Conservation (phyloP, 2,113 vertebrate genomes). For the Shinisaurus crocodilurus region DNA sequence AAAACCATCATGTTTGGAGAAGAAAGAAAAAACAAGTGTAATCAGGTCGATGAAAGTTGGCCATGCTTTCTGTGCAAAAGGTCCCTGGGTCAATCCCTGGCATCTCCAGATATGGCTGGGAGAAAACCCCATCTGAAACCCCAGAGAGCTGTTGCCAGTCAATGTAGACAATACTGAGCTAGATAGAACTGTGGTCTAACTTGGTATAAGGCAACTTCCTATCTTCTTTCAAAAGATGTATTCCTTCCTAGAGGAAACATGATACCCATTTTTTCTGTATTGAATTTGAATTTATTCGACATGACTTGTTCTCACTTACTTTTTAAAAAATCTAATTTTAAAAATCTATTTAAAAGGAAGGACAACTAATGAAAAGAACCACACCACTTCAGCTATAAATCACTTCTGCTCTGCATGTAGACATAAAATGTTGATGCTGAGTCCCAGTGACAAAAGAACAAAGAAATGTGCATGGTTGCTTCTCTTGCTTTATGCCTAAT, state of each 20-base stretch:
- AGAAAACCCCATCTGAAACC: no score
- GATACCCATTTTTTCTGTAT: background rate
- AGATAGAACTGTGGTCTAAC: background rate
- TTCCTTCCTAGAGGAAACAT: background rate
- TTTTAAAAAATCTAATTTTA: background rate
- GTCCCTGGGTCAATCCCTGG: no score
- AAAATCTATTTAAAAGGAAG: background rate
- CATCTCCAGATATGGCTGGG: no score
- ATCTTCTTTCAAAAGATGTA: no score
- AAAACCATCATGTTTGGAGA: background rate
- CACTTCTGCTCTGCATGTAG: background rate
- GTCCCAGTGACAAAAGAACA: background rate
- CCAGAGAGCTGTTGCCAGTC: background rate
- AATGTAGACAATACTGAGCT: background rate
- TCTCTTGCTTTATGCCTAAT: background rate
- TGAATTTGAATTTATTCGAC: background rate
- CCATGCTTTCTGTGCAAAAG: no score
- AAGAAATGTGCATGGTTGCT: background rate
- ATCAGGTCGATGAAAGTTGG: background rate
- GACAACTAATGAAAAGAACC: background rate
- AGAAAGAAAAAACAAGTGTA: background rate
- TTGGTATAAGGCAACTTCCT: no score
- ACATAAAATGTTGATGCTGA: background rate
- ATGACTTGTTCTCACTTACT: background rate
- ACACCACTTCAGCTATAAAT: background rate